Conservation (phyloP, 2,888 invertebrate species). For the Eulithis testata region DNA sequence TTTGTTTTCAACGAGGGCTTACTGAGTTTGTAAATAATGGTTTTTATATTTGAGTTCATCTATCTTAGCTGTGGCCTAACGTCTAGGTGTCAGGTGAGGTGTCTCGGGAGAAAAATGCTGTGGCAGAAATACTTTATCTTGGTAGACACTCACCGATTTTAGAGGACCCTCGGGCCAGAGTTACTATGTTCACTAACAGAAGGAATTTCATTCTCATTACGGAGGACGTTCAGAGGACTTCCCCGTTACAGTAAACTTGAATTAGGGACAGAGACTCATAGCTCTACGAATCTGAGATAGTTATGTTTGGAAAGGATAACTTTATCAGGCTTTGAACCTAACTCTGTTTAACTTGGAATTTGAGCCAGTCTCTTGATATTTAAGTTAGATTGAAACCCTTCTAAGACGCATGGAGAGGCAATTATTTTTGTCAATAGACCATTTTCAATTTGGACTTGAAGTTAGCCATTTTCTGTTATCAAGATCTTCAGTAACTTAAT, state of each 20-base stretch:
- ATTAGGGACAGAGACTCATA: slow-evolving; percentile 32
- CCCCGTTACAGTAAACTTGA: slow-evolving; percentile 38
- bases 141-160: slow-evolving; percentile 34
- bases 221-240: slow-evolving; percentile 22
- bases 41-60: slow-evolving; percentile 23
- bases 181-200: slow-evolving; percentile 36
- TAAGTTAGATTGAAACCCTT: slow-evolving; percentile 31
- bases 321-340: slow-evolving; percentile 37
- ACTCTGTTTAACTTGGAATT: slow-evolving; percentile 34
- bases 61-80: slow-evolving; percentile 23
- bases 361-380: slow-evolving; percentile 32
- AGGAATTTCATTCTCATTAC: slow-evolving; percentile 42
- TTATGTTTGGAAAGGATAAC: slow-evolving; percentile 44
- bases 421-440: slow-evolving; percentile 35
- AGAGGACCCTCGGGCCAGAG: slow-evolving; percentile 36
- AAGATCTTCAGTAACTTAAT: slow-evolving; percentile 15
- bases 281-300: slow-evolving; percentile 38
- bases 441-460: slow-evolving; percentile 30
- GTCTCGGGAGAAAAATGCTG: slow-evolving; percentile 39
- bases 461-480: slow-evolving; percentile 22
- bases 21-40: slow-evolving; percentile 23
- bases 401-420: slow-evolving; percentile 28
- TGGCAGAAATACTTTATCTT: slow-evolving; percentile 37
- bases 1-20: slow-evolving; percentile 26
- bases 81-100: slow-evolving; percentile 34